These are phyloP conservation scores for Myotis myotis DNA, from an alignment of 2,797 vertebrate genomes.

Conservation along the genomic window DNA sequence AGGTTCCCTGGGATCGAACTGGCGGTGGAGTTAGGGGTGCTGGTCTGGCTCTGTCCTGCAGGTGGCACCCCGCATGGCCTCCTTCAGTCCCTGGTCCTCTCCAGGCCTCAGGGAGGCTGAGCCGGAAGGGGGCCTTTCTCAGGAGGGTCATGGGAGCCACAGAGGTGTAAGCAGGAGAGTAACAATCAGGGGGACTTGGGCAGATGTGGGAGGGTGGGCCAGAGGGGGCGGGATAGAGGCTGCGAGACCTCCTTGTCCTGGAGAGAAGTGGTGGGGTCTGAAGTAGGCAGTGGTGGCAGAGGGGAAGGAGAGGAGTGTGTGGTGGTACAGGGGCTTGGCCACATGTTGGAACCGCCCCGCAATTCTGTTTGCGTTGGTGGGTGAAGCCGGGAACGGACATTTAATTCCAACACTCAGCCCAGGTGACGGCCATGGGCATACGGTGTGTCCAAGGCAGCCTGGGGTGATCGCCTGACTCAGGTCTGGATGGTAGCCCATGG, in stretches of 20 bases:
- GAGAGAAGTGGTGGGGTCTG: neutral
- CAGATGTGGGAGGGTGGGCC: rapidly evolving
- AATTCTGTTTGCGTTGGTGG: neutral
- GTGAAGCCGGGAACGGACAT: neutral
- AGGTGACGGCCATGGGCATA: rapidly evolving
- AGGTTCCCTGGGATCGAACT: rapidly evolving
- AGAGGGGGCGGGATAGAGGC: neutral
- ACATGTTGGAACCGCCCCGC: neutral
- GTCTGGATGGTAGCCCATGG: neutral
- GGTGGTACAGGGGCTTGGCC: neutral
- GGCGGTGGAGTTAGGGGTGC: neutral
- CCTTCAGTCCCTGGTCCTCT: neutral
- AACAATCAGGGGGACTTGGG: rapidly evolving
- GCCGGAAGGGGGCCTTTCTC: neutral
- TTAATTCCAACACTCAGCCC: neutral
- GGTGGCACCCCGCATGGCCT: neutral
- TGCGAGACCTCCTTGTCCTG: neutral
- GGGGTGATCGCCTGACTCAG: neutral
- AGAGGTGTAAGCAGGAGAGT: neutral
- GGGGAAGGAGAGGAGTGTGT: no score
- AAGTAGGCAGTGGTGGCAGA: neutral
- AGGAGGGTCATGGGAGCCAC: neutral
- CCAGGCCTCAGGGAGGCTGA: neutral
- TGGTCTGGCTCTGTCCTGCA: neutral
- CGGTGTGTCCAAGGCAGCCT: no score